A percentile compares a stretch with the other conserved stretches of the same genome.
Conservation (phyloP, 2,113 vertebrate genomes). For the Vulpes lagopus region DNA sequence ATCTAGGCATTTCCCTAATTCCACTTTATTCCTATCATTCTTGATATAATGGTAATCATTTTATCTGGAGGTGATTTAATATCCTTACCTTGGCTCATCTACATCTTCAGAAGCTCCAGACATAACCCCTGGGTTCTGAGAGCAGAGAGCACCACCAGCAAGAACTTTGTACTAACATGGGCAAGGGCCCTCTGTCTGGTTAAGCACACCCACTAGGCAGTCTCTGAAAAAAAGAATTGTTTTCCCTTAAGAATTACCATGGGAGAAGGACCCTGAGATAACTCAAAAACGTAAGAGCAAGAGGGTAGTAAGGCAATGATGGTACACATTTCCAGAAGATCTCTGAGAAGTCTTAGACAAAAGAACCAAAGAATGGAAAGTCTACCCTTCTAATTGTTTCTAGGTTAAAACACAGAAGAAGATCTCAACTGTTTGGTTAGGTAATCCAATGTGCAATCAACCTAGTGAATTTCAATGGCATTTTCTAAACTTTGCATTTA, state of each 20-base stretch:
- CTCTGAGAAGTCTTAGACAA: not conserved
- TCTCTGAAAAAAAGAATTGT: not conserved
- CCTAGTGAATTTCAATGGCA: not conserved
- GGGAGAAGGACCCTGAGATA: not conserved
- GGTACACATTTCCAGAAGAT: not conserved
- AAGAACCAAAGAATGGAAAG: slow-evolving; percentile 16
- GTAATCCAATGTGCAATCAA: not conserved
- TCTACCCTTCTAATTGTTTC: not conserved
- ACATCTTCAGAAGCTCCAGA: not conserved
- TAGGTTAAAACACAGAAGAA: not conserved
- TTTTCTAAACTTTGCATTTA: slow-evolving; percentile 10
- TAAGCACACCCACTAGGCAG: not conserved
- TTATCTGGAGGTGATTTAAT: not conserved
- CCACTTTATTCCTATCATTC: not conserved
- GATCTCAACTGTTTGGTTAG: not conserved
- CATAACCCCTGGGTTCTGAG: not conserved
- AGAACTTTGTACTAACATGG: not conserved
- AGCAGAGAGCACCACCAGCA: not conserved
- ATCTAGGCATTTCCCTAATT: not conserved
- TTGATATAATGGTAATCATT: not conserved
- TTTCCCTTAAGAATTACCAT: not conserved
- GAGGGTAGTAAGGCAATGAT: not conserved
- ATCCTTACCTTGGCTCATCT: not conserved
- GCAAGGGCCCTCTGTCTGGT: not conserved
- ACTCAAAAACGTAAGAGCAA: not conserved